Evolutionary conservation across 2,888 invertebrate genomes (phyloP).

Genomic region (Lasioglossum vierecki): DNA sequence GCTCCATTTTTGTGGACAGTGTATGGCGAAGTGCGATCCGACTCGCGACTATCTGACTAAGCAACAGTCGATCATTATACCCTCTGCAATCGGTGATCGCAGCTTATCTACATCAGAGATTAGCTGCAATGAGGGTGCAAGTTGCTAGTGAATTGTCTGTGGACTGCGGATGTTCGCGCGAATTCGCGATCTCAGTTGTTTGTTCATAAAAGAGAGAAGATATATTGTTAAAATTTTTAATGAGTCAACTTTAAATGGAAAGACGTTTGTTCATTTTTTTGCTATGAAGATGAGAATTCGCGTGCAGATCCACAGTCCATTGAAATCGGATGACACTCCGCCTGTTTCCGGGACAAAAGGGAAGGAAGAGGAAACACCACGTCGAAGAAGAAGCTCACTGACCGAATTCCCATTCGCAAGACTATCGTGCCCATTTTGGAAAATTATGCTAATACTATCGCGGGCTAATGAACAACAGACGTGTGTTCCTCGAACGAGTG

Average conservation of each 20-base stretch:
- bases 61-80: neutral
- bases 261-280: neutral
- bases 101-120: neutral
- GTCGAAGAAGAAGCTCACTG: constrained; percentile 33
- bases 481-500: too few species aligned
- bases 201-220: neutral
- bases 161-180: neutral
- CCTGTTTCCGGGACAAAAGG: neutral
- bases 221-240: neutral
- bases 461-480: constrained; percentile 9
- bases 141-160: neutral
- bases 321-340: neutral
- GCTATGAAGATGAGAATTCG: neutral
- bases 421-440: neutral
- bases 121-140: neutral
- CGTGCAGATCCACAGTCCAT: neutral
- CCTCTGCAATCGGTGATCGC: neutral
- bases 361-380: neutral
- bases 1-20: constrained; percentile 62
- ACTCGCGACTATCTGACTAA: neutral
- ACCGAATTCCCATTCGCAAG: constrained; percentile 2
- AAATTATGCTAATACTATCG: neutral
- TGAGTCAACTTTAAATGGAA: neutral
- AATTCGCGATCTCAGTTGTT: neutral
- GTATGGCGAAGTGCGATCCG: constrained; percentile 1